Evolutionary conservation across 2,888 invertebrate species (phyloP), one percentile per base, ranked within the genome.

Genomic region (Carterocephalus palaemon): DNA sequence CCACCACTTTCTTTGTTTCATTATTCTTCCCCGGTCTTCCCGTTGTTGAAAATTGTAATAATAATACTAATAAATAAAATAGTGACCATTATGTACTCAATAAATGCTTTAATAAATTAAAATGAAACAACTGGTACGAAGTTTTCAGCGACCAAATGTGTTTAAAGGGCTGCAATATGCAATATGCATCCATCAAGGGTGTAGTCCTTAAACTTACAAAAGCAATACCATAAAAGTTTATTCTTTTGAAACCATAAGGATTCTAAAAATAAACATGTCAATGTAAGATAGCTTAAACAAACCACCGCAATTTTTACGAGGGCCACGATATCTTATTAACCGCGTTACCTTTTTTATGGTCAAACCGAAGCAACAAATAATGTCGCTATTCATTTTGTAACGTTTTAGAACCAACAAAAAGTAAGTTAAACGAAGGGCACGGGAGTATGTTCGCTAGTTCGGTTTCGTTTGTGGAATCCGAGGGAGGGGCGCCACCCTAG

Each of bases 401-500:
- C 28, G 34, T 34, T 34, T 34, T 13, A 26, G 34, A 34, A 10
- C 9, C 13, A 42, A 34, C 42, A 42, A 42, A 42, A 42, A 41
- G 13, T 33, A 17, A 33, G 41, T 34, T 43, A 39, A 38, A 28
- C 37, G 37, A 5, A 36, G 36, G 16, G 23, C 28, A 39, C 33
- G 9, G 34, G 43, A 20, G 32, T 45, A 32, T 38, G 32, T 47
- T 36, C 23, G 33, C 41, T 32, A 46, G 34, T 39, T 36, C 47
- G 36, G 37, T 47, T 48, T 37, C 41, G 47, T 47, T 51, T 52
- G 52, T 50, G 52, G 49, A 53, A 52, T 43, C 12, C n/a, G 23
- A 40, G 38, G 41, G 65, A 62, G 64, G 56, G 64, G 64, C 49
- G 68, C 75, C 81, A 59, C 67, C 83, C 84, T 68, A 72, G 67